A percentile compares a stretch with the other conserved stretches of the same genome.
phyloP scores from a whole-genome alignment of 1,140 invertebrate species.

The Copidosoma floridanum region DNA sequence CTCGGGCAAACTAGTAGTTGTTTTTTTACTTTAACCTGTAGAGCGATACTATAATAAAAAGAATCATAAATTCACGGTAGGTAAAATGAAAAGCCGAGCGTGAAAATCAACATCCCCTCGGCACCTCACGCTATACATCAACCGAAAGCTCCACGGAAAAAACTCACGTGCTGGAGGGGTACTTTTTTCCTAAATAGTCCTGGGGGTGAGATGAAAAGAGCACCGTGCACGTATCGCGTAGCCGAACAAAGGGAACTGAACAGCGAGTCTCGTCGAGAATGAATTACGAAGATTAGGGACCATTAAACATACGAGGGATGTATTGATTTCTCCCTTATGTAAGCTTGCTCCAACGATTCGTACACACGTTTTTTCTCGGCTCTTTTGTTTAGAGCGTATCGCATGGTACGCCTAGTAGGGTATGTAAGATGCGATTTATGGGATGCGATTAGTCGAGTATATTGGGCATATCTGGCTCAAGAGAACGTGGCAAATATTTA shows the following conservation, averaged over 20 bases:
- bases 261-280: neutral
- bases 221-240: too few relatives aligned
- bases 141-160: neutral
- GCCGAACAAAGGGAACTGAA: too few relatives aligned
- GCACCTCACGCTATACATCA: neutral
- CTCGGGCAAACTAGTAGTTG: too few relatives aligned
- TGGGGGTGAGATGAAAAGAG: neutral
- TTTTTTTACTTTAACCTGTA: too few relatives aligned
- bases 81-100: too few relatives aligned
- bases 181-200: conserved; percentile 11
- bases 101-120: neutral
- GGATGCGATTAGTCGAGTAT: too few relatives aligned
- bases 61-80: too few relatives aligned
- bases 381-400: too few relatives aligned
- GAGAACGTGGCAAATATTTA: neutral
- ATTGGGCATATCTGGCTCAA: neutral
- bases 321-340: conserved; percentile 20
- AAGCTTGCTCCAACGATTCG: too few relatives aligned
- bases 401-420: neutral
- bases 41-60: too few relatives aligned
- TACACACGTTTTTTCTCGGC: neutral
- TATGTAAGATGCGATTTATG: too few relatives aligned
- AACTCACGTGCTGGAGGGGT: neutral
- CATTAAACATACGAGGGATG: neutral
- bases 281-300: conserved; percentile 14